Evolutionary conservation across 2,888 invertebrate genomes (phyloP), one percentile per base, ranked within the genome.

Genomic region (Galerucella pusilla): DNA sequence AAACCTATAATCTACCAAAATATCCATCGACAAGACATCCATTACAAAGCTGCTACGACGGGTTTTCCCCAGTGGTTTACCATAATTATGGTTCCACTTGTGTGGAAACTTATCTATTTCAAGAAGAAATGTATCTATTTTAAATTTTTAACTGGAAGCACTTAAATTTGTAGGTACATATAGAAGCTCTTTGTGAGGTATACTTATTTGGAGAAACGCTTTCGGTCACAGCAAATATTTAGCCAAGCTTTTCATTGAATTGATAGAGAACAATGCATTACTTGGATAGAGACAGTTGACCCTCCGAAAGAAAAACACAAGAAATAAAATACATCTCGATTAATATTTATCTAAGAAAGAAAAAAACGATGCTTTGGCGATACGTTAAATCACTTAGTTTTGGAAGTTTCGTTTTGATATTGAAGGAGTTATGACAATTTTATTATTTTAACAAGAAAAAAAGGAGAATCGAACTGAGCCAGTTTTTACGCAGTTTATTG

Each of bases 321-420:
- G 45, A 64, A 45, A 35, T 7, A 45, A 28, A 42, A 64, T 45
- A 64, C 63, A n/a, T 63, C 35, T 35, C 25, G 28, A 63, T 35
- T 14, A 35, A 63, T 64, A 64, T 64, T 64, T 42, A n/a, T 42
- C n/a, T 25, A 25, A 64, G 42, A 42, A 45, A 64, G 16, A 64
- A 64, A 20, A 20, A 45, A 14, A 14, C 61, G 14, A 11, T 59
- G 14, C n/a, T 2, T 9, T 25, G 11, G 25, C 1, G 16, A 59
- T 25, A 16, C 63, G 35, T 35, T 25, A 63, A 28, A 63, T 63
- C 63, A 63, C 28, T 63, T 63, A n/a, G 7, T 25, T 63, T 28
- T 35, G 63, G 35, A 42, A 45, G 64, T 64, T 64, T 64, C 9
- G 60, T 60, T 63, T 42, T 12, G 28, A 35, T 64, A 35, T 64